Base-by-base conservation (phyloP, 2,113 vertebrate genomes). In the Nipponia nippon region DNA sequence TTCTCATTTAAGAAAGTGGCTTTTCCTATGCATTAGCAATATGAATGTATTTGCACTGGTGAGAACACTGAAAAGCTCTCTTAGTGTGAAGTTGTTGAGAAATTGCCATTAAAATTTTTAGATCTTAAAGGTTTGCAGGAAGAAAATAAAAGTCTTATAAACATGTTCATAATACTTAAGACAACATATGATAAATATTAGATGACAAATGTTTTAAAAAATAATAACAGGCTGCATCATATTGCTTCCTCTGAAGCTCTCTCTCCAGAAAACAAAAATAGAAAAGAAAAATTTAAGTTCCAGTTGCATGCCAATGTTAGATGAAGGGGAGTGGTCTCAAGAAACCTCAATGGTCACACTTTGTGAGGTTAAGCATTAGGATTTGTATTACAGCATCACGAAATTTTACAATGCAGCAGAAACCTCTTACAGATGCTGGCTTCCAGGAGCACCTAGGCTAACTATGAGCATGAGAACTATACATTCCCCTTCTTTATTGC, bases 361-460 rank as follows among this genome's bases (percentile, higher is more conserved):
- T 36, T 1, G 58, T 16, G 69, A 79, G 40, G 53, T 49, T 47
- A 75, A 75, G 29, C 42, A 29, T 14, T 44, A 81, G 36, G 36
- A 23, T n/a, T 42, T 65, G 16, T 13, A 46, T 53, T 29, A 72
- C 86, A 93, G 80, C 63, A 78, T 2, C 1, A 69, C 4, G n/a
- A 59, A 94, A 86, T 90, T 93, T 86, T 66, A 93, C 21, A 86
- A 52, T 77, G 92, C 90, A 96, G 93, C 71, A 96, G 89, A 96
- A 93, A 92, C 9, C 50, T 47, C 63, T 52, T 34, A 55, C 6
- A 63, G 46, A 56, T 67, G 21, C 6, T 14, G 56, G 25, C 40
- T 89, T 95, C 61, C 40, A 87, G 80, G 67, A 95, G 82, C 38
- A 87, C 70, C 73, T 79, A 63, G 58, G 50, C 87, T 80, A 73